These are phyloP conservation scores for Isoperla grammatica DNA, from an alignment of 2,888 invertebrate genomes.

Conservation along the genomic window DNA sequence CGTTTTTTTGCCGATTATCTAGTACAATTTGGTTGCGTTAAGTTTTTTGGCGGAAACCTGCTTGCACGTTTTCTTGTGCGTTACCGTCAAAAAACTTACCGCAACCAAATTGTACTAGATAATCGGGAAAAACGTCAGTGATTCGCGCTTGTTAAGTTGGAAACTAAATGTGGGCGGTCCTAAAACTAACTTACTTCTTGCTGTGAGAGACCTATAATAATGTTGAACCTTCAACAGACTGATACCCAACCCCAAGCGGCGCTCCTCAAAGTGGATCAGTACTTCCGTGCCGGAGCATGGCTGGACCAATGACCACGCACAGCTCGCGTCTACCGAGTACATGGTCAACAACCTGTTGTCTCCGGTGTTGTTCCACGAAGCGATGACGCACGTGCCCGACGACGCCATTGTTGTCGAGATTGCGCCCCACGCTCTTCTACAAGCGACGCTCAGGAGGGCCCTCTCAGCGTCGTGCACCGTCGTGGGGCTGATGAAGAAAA, in stretches of 20 bases:
- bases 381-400: conserved; percentile 73
- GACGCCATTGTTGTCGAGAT: conserved; percentile 87
- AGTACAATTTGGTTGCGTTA: too few species aligned
- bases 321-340: conserved; percentile 84
- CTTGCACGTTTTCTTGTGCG: too few species aligned
- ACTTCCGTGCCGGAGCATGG: conserved; percentile 83
- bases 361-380: conserved; percentile 90
- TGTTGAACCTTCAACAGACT: not conserved
- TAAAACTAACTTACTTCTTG: too few species aligned
- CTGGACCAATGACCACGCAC: conserved; percentile 73
- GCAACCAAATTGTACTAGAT: too few species aligned
- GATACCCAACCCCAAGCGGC: conserved; percentile 71
- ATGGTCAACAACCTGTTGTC: conserved; percentile 94
- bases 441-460: conserved; percentile 87
- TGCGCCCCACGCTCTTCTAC: conserved; percentile 91
- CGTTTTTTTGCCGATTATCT: too few species aligned
- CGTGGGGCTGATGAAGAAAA: conserved; percentile 80
- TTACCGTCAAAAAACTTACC: too few species aligned
- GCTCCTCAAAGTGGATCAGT: conserved; percentile 83
- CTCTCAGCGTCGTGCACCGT: conserved; percentile 66
- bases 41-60: too few species aligned
- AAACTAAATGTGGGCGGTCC: too few species aligned
- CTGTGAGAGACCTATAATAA: too few species aligned
- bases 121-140: too few species aligned
- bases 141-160: too few species aligned